Percentiles rank a stretch among this genome's conserved stretches.
phyloP scores from a whole-genome alignment of 2,797 vertebrate species.

The Hipposideros larvatus region DNA sequence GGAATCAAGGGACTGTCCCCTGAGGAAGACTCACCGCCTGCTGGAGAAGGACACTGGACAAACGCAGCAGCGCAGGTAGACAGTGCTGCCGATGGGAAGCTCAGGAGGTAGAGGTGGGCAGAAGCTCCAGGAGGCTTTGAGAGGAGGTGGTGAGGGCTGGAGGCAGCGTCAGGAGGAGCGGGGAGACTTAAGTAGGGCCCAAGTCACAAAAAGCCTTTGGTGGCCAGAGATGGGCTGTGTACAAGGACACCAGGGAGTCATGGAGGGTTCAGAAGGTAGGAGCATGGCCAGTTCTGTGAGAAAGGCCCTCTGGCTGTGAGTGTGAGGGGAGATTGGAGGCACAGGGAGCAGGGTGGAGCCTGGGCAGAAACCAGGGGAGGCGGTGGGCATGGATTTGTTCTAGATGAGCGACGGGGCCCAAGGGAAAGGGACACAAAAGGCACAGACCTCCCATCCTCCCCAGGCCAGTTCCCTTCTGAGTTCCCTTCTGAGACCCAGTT shows the following conservation, averaged over 20 bases:
- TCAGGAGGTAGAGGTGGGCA: not conserved
- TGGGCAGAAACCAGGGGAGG: not conserved
- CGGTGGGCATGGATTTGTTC: not conserved
- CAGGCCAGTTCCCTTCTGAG: not conserved
- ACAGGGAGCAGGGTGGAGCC: not conserved
- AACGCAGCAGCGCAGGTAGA: not conserved
- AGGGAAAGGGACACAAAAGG: not conserved
- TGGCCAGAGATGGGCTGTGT: not conserved
- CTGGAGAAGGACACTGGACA: not conserved
- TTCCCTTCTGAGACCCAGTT: not conserved
- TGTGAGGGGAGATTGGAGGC: not conserved
- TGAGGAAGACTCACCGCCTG: not conserved
- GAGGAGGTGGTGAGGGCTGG: not conserved
- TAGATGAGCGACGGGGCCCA: not conserved
- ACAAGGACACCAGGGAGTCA: not conserved
- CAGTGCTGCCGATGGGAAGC: rapidly evolving
- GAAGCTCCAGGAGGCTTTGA: not conserved
- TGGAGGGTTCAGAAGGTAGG: not conserved
- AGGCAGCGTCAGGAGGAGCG: not conserved
- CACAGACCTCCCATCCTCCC: not conserved
- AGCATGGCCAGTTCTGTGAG: not conserved
- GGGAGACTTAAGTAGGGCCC: not conserved
- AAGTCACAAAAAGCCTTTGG: not conserved
- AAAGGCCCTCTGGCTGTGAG: not conserved
- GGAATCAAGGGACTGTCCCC: not conserved